Evolutionary conservation across 2,113 vertebrate genomes (phyloP), one percentile per base, ranked within the genome.

Genomic region (Sphaerodactylus townsendi): DNA sequence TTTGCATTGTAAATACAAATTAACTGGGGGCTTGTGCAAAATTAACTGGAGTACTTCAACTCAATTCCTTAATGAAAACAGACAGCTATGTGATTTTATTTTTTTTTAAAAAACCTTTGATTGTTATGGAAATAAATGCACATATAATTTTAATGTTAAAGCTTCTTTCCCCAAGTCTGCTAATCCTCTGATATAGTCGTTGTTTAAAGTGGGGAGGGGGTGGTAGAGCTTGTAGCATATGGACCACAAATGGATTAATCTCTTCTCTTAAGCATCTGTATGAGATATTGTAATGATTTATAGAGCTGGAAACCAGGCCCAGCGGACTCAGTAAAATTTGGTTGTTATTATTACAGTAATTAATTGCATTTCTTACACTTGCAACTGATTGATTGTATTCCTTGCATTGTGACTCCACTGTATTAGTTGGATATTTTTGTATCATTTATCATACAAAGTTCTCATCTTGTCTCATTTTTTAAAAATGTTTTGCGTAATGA

Each of bases 181-280:
- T 41, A 84, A 70, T 0, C 0, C 39, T 85, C 87, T 78, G 35
- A 25, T 65, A 2, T 25, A 41, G 56, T 80, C 4, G 0, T 71
- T 86, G 41, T 75, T 79, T 83, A 64, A 91, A 90, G 83, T 1
- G 11, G 37, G 23, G 33, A 33, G 35, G 81, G 4, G 2, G 33
- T n/a, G n/a, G n/a, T n/a, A n/a, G n/a, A n/a, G 14, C n/a, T 10
- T 82, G 8, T 44, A 90, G 65, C 7, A 23, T 53, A 85, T 77
- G 86, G 87, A 85, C 85, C 71, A 88, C 56, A 87, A 89, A 72
- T 5, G 41, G 71, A 86, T 90, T 90, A 88, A 84, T 76, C 75
- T 85, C 33, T 89, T 68, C 35, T 2, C 56, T 30, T 50, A 79
- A 28, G 71, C 28, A 83, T 88, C 50, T 83, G 84, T 87, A 73